phyloP scores from a whole-genome alignment of 35 echinoderm and acorn worm species.

The Patiria miniata region DNA sequence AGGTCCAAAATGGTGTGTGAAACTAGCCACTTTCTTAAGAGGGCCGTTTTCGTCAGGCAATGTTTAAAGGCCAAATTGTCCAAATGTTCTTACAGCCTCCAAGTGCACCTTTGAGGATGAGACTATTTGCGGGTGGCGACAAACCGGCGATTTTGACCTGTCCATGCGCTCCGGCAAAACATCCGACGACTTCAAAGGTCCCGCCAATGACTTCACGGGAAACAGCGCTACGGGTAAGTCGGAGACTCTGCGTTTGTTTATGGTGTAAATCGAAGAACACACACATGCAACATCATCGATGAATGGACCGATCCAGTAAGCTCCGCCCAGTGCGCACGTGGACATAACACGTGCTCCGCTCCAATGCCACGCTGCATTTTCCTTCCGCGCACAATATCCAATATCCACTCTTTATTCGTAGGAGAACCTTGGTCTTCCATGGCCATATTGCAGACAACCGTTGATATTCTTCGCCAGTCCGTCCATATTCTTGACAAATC shows the following conservation, averaged over 20 bases:
- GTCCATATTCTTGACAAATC: too few relatives aligned
- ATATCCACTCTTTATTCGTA: too few relatives aligned
- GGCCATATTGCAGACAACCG: too few relatives aligned
- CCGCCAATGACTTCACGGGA: conserved; percentile 59
- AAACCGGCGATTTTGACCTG: conserved; percentile 60
- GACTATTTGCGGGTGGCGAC: conserved; percentile 48
- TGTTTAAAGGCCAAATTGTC: too few relatives aligned
- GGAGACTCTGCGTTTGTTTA: neutral
- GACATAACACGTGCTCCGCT: too few relatives aligned
- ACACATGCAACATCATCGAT: too few relatives aligned
- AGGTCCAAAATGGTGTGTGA: too few relatives aligned
- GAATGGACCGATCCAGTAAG: neutral
- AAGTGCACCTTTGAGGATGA: conserved; percentile 58
- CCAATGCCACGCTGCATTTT: neutral
- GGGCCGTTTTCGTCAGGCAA: too few relatives aligned
- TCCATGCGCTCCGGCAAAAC: conserved; percentile 25
- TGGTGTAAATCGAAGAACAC: too few relatives aligned
- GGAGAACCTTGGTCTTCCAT: too few relatives aligned
- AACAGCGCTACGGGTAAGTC: neutral
- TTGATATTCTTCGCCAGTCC: too few relatives aligned
- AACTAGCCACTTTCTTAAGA: too few relatives aligned
- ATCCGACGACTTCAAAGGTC: conserved; percentile 44
- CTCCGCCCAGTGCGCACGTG: neutral
- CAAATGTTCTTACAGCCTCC: neutral
- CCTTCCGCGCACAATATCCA: neutral